phyloP scores from a whole-genome alignment of 2,797 vertebrate species.

The Cyprinella venusta region DNA sequence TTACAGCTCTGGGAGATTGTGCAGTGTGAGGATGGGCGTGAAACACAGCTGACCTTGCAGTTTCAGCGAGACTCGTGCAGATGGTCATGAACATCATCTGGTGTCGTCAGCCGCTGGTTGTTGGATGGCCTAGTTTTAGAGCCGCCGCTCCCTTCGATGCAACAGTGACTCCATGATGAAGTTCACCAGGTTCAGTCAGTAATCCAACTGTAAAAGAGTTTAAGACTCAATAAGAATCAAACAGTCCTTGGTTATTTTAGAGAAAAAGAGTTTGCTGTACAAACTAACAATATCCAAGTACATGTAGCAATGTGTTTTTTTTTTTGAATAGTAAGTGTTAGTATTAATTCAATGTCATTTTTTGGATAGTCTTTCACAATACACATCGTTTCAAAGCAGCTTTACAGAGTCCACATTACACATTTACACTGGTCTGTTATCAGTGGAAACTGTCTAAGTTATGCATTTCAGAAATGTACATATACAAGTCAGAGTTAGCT shows the following conservation, averaged over 20 bases:
- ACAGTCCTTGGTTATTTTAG: background rate
- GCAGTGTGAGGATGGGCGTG: background rate
- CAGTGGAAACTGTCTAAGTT: too few species aligned
- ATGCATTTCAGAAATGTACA: too few species aligned
- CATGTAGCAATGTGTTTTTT: too few species aligned
- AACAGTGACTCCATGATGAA: background rate
- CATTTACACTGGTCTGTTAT: too few species aligned
- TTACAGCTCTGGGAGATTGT: constrained; percentile 15
- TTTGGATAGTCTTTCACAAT: too few species aligned
- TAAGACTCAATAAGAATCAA: background rate
- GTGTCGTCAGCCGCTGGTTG: constrained; percentile 1
- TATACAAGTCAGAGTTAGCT: too few species aligned
- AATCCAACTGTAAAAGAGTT: background rate
- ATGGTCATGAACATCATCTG: constrained; percentile 24
- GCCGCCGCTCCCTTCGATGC: constrained; percentile 8
- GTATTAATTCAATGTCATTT: too few species aligned
- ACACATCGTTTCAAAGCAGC: too few species aligned
- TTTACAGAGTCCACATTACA: too few species aligned
- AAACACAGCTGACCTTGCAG: constrained; percentile 34
- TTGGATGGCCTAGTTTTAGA: constrained; percentile 46
- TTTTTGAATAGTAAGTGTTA: too few species aligned
- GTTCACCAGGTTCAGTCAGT: background rate
- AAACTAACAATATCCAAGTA: background rate
- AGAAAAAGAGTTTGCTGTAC: background rate
- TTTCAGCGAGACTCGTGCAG: constrained; percentile 24